Conservation (phyloP, 2,113 vertebrate genomes). For the Callionymus lyra region DNA sequence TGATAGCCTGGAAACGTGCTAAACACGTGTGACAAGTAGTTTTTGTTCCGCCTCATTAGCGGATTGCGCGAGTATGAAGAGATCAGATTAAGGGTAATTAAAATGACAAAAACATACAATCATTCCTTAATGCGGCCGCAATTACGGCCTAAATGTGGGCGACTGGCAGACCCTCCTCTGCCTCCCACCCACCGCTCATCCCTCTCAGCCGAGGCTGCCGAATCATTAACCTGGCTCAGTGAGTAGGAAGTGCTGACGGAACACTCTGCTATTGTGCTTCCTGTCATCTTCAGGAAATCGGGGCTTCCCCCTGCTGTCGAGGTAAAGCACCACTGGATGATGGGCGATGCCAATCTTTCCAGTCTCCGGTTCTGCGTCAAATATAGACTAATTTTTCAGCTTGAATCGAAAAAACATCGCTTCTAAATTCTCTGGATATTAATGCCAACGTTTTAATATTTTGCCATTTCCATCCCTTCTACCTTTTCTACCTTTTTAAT, state of each 20-base stretch:
- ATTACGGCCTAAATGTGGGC: constrained; percentile 48
- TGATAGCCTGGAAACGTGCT: constrained; percentile 24
- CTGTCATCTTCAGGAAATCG: constrained; percentile 67
- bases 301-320: constrained; percentile 61
- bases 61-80: constrained; percentile 35
- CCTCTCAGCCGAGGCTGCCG: constrained; percentile 45
- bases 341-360: constrained; percentile 30
- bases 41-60: constrained; percentile 55
- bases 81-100: constrained; percentile 61
- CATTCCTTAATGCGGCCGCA: constrained; percentile 45
- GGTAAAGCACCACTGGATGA: constrained; percentile 48
- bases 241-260: constrained; percentile 59
- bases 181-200: constrained; percentile 33
- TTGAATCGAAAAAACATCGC: no score
- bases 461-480: no score
- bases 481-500: constrained; percentile 19
- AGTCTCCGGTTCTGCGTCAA: constrained; percentile 10
- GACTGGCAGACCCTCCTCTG: constrained; percentile 36
- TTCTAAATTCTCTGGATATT: no score
- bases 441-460: no score
- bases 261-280: constrained; percentile 61
- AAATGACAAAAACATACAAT: constrained; percentile 62
- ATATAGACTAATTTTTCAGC: no score
- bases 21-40: constrained; percentile 43
- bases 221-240: constrained; percentile 64